Evolutionary conservation across 2,113 vertebrate species (phyloP).

Genomic region (Apaloderma vittatum): DNA sequence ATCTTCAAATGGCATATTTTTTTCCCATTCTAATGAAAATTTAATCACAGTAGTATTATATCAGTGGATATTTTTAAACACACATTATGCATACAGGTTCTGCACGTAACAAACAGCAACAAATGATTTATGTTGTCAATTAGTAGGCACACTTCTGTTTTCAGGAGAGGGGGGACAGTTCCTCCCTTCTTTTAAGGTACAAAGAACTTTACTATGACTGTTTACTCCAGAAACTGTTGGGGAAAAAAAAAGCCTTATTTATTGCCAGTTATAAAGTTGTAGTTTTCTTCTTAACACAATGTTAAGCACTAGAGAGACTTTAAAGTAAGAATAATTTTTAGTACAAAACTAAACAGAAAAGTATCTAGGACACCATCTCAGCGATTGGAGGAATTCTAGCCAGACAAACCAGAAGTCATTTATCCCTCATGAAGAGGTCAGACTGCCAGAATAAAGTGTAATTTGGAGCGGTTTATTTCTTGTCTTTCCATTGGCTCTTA

Average conservation of each 20-base stretch:
- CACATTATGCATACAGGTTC: accelerated
- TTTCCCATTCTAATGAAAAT: neutral
- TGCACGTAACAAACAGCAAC: neutral
- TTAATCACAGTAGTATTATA: neutral
- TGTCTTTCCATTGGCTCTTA: neutral
- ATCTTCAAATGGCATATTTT: accelerated
- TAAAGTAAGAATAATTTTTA: neutral
- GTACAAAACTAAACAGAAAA: neutral
- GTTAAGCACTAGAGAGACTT: neutral
- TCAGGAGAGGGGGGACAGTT: neutral
- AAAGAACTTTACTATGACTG: neutral
- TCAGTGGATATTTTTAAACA: neutral
- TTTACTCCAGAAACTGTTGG: neutral
- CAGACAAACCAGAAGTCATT: neutral
- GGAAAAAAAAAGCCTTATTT: neutral
- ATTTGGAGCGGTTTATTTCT: neutral
- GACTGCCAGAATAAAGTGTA: neutral
- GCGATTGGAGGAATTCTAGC: neutral
- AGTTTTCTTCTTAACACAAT: neutral
- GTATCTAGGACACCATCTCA: neutral
- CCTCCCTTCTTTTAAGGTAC: neutral
- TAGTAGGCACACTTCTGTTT: neutral
- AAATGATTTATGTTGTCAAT: neutral
- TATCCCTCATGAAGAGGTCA: neutral
- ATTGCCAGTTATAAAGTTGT: neutral